Conservation (phyloP, 2,113 vertebrate species). For the Rostratula benghalensis region DNA sequence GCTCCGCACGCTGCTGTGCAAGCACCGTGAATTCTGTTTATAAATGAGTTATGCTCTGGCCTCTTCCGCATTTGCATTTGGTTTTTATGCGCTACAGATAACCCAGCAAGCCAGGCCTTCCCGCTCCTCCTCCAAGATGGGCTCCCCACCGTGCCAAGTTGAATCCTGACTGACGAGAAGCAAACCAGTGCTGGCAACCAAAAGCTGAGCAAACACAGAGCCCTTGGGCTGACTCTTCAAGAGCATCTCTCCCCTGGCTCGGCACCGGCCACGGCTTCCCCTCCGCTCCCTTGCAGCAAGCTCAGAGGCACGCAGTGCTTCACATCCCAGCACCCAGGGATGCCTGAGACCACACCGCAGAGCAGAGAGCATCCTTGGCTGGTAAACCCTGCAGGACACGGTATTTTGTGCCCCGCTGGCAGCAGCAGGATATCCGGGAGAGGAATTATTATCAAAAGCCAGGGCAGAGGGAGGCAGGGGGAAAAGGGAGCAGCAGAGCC, state of each 20-base stretch:
- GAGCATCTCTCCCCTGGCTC: not conserved
- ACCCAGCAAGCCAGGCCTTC: not conserved
- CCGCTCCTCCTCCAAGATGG: not conserved
- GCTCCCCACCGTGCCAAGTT: not conserved
- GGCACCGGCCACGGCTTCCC: fast-evolving
- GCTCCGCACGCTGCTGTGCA: slow-evolving; percentile 11
- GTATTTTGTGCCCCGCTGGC: not conserved
- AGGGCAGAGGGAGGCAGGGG: not conserved
- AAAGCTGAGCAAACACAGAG: slow-evolving; percentile 4
- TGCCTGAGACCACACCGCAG: fast-evolving
- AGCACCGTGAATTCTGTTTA: slow-evolving; percentile 24
- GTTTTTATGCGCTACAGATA: not conserved
- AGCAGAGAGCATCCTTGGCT: not conserved
- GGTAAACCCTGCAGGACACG: not conserved
- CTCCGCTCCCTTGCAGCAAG: fast-evolving
- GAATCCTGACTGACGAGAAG: slow-evolving; percentile 12
- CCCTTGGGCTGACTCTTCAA: not conserved
- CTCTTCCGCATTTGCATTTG: slow-evolving; percentile 35
- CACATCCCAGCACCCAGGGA: fast-evolving
- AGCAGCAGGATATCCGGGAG: not conserved
- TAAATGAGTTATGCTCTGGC: slow-evolving; percentile 49
- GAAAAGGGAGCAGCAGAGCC: not conserved
- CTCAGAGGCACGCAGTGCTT: fast-evolving
- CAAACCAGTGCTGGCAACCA: slow-evolving; percentile 38
- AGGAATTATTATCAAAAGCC: fast-evolving